Percentiles rank a stretch among this genome's conserved stretches.
phyloP scores from a whole-genome alignment of 2,113 vertebrate genomes.

The Plestiodon gilberti region DNA sequence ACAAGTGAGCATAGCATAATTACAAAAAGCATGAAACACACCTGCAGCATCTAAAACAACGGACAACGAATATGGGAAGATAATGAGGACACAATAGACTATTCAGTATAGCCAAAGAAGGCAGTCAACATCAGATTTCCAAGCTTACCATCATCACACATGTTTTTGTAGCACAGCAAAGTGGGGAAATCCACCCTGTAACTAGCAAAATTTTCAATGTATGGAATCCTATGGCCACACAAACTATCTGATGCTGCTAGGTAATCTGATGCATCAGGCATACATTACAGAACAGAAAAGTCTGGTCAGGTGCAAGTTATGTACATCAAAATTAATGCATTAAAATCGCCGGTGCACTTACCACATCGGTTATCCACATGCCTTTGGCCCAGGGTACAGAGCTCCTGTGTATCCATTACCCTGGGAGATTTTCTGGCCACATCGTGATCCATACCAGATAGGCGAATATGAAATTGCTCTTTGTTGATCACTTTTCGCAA shows the following conservation, averaged over 20 bases:
- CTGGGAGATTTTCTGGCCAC: conserved; percentile 78
- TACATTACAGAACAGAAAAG: background rate
- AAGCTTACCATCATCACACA: background rate
- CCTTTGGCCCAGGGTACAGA: conserved; percentile 84
- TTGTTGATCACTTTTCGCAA: conserved; percentile 91
- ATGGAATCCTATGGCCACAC: background rate
- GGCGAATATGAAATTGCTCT: conserved; percentile 91
- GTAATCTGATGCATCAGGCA: background rate
- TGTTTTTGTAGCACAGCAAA: background rate
- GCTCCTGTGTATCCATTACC: conserved; percentile 72
- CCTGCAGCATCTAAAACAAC: background rate
- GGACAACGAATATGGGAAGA: background rate
- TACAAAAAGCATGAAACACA: background rate
- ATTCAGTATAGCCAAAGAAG: background rate
- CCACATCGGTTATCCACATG: conserved; percentile 86
- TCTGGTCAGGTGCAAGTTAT: background rate
- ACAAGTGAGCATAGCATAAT: background rate
- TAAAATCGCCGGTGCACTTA: conserved; percentile 73
- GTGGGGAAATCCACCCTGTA: background rate
- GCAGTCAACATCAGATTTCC: background rate
- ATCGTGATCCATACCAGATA: conserved; percentile 86
- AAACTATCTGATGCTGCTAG: background rate
- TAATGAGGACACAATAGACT: background rate
- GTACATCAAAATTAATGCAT: background rate
- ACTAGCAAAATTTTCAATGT: background rate